These are phyloP conservation scores for Cryptoprocta ferox DNA, from an alignment of 2,797 vertebrate species.

Conservation along the genomic window DNA sequence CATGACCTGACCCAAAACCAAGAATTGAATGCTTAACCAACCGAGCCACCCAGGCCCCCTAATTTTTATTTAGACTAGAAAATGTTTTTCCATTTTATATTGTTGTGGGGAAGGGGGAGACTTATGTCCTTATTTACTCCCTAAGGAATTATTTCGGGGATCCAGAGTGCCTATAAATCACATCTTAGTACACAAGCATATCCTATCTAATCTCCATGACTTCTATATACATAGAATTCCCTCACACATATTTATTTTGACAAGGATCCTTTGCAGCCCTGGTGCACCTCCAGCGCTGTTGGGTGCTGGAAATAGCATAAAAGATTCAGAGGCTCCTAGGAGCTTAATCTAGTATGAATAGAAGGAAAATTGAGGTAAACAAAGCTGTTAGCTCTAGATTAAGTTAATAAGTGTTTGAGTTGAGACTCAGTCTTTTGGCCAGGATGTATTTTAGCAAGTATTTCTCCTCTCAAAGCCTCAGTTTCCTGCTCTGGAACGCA, in stretches of 20 bases:
- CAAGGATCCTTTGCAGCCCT: neutral
- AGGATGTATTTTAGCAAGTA: neutral
- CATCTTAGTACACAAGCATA: neutral
- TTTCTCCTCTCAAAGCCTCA: neutral
- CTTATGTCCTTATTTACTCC: neutral
- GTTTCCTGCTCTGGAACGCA: neutral
- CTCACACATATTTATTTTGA: neutral
- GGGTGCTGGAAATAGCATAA: neutral
- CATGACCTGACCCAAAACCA: too few species aligned
- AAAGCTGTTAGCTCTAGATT: neutral
- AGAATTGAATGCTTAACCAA: too few species aligned
- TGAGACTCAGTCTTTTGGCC: neutral
- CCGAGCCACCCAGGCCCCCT: neutral
- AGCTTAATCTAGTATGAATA: constrained; percentile 26
- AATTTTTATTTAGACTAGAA: constrained; percentile 44
- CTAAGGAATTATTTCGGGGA: neutral
- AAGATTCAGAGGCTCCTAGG: neutral
- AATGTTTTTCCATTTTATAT: neutral
- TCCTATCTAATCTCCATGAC: neutral
- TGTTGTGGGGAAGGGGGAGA: neutral
- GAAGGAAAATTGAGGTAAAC: neutral
- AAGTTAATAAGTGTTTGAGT: neutral
- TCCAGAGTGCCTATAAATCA: neutral
- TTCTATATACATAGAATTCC: neutral
- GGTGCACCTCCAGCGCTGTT: neutral